phyloP scores from a whole-genome alignment of 2,888 invertebrate species.

The Cryptocheilus praepositus region DNA sequence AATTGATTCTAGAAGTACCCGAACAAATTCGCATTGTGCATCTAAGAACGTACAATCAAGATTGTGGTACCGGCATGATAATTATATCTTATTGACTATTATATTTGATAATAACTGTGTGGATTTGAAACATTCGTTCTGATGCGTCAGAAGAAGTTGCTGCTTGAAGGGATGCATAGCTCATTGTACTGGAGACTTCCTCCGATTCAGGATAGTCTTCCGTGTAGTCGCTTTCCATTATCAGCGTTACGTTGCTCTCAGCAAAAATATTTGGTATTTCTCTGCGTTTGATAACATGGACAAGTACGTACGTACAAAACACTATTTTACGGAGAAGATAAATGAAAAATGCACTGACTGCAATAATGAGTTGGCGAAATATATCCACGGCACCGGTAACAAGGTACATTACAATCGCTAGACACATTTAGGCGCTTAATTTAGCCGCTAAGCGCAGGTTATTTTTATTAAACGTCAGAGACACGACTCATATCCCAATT shows the following conservation, averaged over 20 bases:
- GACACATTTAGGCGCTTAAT: slow-evolving; percentile 44
- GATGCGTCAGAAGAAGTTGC: slow-evolving; percentile 25
- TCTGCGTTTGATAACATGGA: slow-evolving; percentile 44
- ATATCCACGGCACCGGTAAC: slow-evolving; percentile 48
- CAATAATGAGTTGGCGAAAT: slow-evolving; percentile 42
- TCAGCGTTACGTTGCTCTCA: not conserved
- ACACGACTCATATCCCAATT: no score
- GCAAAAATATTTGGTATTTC: not conserved
- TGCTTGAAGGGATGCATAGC: slow-evolving; percentile 56
- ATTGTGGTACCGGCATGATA: no score
- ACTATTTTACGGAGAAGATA: slow-evolving; percentile 46
- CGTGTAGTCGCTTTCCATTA: slow-evolving; percentile 55
- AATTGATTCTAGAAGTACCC: no score
- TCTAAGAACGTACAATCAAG: no score
- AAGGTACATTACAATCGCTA: slow-evolving; percentile 54
- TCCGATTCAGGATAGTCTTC: slow-evolving; percentile 56
- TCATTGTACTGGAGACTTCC: slow-evolving; percentile 56
- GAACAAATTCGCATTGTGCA: no score
- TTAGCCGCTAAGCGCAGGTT: no score
- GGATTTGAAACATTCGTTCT: no score
- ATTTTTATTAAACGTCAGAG: no score
- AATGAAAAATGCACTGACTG: slow-evolving; percentile 47
- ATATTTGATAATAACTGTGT: no score
- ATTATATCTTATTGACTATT: no score
- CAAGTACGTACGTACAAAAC: slow-evolving; percentile 45